phyloP scores from a whole-genome alignment of 1,140 invertebrate genomes.

The Neomicropteryx cornuta region DNA sequence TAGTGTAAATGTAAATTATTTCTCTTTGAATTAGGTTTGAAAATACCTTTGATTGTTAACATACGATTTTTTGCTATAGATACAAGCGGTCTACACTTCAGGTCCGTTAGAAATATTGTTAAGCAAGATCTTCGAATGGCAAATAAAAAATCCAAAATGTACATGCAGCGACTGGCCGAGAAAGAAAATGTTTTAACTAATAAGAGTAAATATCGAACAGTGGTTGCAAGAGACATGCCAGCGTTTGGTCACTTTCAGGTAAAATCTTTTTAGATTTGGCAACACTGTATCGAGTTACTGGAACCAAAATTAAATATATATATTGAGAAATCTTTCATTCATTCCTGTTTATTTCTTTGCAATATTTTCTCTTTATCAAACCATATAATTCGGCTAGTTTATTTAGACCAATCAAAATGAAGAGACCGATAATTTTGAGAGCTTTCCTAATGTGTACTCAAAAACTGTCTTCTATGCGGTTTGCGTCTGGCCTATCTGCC shows the following conservation, averaged over 20 bases:
- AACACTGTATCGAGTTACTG: background rate
- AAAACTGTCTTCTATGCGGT: no score
- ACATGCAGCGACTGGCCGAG: conserved; percentile 8
- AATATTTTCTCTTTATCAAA: conserved; percentile 1
- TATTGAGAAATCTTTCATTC: background rate
- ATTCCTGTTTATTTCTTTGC: background rate
- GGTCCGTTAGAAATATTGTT: no score
- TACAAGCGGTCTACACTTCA: no score
- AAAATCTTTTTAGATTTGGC: background rate
- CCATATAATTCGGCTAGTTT: no score
- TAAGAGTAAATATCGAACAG: conserved; percentile 5
- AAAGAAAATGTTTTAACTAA: conserved; percentile 10
- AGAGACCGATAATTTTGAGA: no score
- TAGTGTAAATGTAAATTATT: no score
- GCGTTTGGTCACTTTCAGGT: conserved; percentile 15
- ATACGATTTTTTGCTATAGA: no score
- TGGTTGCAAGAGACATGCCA: conserved; percentile 10
- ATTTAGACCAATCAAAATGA: no score
- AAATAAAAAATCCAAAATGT: conserved; percentile 8
- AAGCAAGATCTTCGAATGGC: conserved; percentile 10
- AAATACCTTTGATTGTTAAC: no score
- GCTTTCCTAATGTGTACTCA: no score
- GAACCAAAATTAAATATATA: background rate
- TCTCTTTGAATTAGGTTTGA: no score
- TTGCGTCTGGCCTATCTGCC: no score